Conservation (phyloP, 2,888 invertebrate species). For the Andrena chrysosceles region DNA sequence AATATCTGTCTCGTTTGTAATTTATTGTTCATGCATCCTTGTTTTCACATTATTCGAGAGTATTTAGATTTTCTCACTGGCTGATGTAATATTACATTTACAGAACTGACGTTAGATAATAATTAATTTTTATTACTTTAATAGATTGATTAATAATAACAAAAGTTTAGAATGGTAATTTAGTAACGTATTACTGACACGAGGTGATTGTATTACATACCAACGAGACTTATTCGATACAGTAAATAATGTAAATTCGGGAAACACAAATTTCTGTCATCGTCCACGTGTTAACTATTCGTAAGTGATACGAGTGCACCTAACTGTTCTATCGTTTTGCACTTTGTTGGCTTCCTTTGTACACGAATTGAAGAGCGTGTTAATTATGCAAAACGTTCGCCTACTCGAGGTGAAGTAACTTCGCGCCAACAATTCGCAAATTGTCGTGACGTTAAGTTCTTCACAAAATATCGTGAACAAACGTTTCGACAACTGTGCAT, state of each 20-base stretch:
- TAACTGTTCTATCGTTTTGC: constrained; percentile 34
- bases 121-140: too few species aligned
- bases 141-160: too few species aligned
- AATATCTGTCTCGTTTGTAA: too few species aligned
- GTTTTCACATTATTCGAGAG: too few species aligned
- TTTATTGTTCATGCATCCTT: too few species aligned
- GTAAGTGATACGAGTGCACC: constrained; percentile 12
- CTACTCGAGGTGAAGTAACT: constrained; percentile 12
- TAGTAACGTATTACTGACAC: background rate
- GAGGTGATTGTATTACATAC: background rate
- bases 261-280: constrained; percentile 1
- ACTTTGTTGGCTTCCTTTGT: constrained; percentile 15
- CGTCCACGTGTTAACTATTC: background rate
- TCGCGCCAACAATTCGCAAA: background rate
- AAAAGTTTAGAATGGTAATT: too few species aligned
- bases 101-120: too few species aligned
- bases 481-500: background rate
- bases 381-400: constrained; percentile 26
- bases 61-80: too few species aligned
- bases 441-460: constrained; percentile 16
- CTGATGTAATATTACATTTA: too few species aligned
- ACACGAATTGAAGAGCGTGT: constrained; percentile 9
- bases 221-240: background rate
- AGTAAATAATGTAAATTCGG: background rate
- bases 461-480: constrained; percentile 9